Percentiles rank a stretch among this genome's conserved stretches.
Conservation (phyloP, 2,113 vertebrate species). For the Onychorhynchus coronatus region DNA sequence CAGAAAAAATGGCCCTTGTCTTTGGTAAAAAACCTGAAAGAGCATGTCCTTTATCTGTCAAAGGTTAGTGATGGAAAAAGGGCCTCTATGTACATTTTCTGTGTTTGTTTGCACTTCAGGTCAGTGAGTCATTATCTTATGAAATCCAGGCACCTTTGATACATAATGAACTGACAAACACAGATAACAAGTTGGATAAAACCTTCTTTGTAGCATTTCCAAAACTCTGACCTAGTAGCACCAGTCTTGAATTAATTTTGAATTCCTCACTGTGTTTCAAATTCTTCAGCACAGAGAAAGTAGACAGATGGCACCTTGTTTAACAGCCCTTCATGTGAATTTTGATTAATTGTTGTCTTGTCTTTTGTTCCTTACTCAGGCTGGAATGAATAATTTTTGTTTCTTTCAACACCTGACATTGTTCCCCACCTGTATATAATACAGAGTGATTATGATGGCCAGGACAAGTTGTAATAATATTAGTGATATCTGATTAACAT, state of each 20-base stretch:
- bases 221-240: constrained; percentile 21
- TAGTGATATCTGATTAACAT: background rate
- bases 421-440: background rate
- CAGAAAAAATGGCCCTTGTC: background rate
- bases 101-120: constrained; percentile 63
- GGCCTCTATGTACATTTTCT: background rate
- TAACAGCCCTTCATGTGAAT: background rate
- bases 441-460: background rate
- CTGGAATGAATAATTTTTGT: constrained; percentile 30
- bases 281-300: background rate
- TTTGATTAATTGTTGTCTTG: constrained; percentile 11
- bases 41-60: constrained; percentile 18
- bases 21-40: constrained; percentile 6
- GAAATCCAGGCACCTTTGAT: constrained; percentile 60
- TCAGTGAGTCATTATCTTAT: constrained; percentile 55
- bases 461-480: background rate
- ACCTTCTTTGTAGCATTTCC: constrained; percentile 40
- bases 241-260: constrained; percentile 21
- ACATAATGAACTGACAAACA: constrained; percentile 49
- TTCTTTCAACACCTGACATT: constrained; percentile 53
- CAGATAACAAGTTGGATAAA: constrained; percentile 56
- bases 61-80: background rate
- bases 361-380: constrained; percentile 10
- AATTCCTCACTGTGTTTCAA: constrained; percentile 14
- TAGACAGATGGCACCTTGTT: background rate